Conservation (phyloP, 2,113 vertebrate species). For the Notechis scutatus region DNA sequence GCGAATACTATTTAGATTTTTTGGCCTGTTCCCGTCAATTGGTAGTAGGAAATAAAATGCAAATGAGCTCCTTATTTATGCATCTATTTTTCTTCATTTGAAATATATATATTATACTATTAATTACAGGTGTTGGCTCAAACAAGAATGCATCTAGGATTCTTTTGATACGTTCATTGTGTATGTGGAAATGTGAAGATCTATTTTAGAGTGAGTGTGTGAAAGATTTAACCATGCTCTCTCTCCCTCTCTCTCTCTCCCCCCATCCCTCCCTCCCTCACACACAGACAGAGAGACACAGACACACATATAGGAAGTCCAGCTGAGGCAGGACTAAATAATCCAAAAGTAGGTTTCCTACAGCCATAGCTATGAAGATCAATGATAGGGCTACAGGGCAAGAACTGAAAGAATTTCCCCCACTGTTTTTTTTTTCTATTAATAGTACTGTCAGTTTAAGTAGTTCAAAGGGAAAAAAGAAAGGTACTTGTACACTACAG, state of each 20-base stretch:
- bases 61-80: background rate
- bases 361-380: constrained; percentile 7
- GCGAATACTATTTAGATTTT: background rate
- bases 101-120: background rate
- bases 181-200: background rate
- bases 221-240: background rate
- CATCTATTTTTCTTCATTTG: background rate
- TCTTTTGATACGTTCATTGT: background rate
- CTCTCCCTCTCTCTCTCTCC: background rate
- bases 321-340: background rate
- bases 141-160: background rate
- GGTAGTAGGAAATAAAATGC: background rate
- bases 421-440: background rate
- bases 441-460: constrained; percentile 18
- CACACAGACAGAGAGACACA: background rate
- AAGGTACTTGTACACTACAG: background rate
- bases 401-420: background rate
- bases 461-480: constrained; percentile 16
- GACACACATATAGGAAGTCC: background rate
- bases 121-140: background rate
- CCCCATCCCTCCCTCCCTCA: background rate
- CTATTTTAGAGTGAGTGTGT: background rate
- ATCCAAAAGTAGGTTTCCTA: background rate
- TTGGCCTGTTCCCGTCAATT: background rate
- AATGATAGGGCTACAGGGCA: background rate